Percentiles rank a stretch among this genome's conserved stretches.
Conservation (phyloP, 1,140 invertebrate species). For the Papilio polyxenes region DNA sequence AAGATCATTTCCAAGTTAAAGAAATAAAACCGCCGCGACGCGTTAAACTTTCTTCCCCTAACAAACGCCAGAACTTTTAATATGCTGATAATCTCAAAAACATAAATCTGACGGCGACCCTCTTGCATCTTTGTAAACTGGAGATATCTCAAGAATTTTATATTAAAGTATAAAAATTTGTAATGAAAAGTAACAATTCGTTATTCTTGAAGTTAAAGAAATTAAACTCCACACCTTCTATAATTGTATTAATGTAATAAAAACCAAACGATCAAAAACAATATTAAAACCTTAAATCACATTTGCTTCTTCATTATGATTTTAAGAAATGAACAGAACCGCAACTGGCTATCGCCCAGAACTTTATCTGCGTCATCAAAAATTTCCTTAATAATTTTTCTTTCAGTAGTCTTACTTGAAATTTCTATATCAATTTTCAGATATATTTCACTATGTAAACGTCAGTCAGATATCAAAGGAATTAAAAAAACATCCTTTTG, state of each 20-base stretch:
- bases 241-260: not conserved
- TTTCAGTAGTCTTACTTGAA: too few species aligned
- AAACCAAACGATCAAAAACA: not conserved
- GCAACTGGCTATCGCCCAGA: too few species aligned
- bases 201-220: not conserved
- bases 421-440: too few species aligned
- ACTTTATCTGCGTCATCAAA: too few species aligned
- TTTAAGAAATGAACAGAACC: too few species aligned
- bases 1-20: slow-evolving; percentile 16
- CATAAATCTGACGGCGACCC: slow-evolving; percentile 26
- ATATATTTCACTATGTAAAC: too few species aligned
- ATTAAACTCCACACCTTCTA: not conserved
- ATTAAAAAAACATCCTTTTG: too few species aligned
- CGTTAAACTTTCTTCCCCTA: slow-evolving; percentile 13
- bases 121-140: not conserved
- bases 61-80: slow-evolving; percentile 29
- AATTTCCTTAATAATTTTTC: too few species aligned
- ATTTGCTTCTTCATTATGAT: not conserved
- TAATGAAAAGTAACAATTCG: not conserved
- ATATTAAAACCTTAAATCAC: not conserved
- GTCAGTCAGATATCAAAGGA: too few species aligned
- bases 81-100: slow-evolving; percentile 26
- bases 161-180: slow-evolving; percentile 12
- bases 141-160: slow-evolving; percentile 20
- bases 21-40: slow-evolving; percentile 28